Conservation (phyloP, 1,140 invertebrate species). For the Zaprionus kolodkinae region DNA sequence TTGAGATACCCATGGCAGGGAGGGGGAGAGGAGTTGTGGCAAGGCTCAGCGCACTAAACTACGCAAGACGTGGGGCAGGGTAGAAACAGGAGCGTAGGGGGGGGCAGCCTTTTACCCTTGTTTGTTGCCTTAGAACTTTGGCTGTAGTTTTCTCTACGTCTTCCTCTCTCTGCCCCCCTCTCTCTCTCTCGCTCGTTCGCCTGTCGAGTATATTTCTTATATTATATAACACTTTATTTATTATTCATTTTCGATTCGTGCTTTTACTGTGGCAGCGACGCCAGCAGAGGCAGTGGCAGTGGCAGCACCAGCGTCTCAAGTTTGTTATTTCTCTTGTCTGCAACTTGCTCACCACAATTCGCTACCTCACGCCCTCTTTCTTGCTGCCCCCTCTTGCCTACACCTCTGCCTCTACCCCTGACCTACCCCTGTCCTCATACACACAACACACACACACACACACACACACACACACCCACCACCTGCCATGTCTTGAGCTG, state of each 20-base stretch:
- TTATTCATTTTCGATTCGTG: slow-evolving; percentile 83
- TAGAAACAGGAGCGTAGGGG: neutral
- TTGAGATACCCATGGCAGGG: slow-evolving; percentile 27
- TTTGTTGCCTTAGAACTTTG: slow-evolving; percentile 55
- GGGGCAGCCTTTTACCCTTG: slow-evolving; percentile 2
- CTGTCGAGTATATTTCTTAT: slow-evolving; percentile 74
- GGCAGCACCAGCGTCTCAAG: slow-evolving; percentile 62
- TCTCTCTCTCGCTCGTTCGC: slow-evolving; percentile 1
- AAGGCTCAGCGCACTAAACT: slow-evolving; percentile 39
- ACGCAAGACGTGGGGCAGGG: slow-evolving; percentile 14
- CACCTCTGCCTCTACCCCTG: slow-evolving; percentile 4
- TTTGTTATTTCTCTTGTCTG: slow-evolving; percentile 82
- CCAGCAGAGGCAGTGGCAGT: slow-evolving; percentile 1
- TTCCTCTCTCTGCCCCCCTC: neutral
- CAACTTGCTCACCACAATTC: slow-evolving; percentile 71
- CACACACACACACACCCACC: slow-evolving; percentile 14
- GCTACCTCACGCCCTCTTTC: neutral
- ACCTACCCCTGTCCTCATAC: slow-evolving; percentile 11
- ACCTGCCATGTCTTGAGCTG: slow-evolving; percentile 33
- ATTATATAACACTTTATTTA: slow-evolving; percentile 83
- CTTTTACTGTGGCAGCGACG: slow-evolving; percentile 63
- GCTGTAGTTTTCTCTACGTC: slow-evolving; percentile 49
- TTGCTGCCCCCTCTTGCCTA: too few species aligned
- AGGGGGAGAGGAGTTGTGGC: neutral
- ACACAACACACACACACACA: slow-evolving; percentile 13